phyloP scores from a whole-genome alignment of 2,113 vertebrate species.

The Aspidoscelis tigris region DNA sequence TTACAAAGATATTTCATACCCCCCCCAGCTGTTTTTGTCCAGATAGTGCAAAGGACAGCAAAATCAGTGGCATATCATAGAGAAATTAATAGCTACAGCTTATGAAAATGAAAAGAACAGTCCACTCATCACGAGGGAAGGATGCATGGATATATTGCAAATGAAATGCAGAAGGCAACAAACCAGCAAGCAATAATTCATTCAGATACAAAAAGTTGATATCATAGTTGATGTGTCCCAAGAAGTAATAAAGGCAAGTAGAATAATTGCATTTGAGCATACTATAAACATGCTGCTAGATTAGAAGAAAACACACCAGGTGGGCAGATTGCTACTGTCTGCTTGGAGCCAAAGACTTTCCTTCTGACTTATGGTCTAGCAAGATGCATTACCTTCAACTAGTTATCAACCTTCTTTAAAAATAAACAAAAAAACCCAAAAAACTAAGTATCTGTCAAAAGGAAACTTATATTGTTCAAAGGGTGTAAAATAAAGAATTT shows the following conservation, averaged over 20 bases:
- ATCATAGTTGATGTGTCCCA: neutral
- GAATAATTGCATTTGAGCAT: neutral
- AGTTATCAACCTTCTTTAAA: no score
- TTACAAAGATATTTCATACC: neutral
- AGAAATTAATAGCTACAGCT: neutral
- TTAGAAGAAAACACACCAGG: neutral
- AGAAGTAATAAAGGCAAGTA: neutral
- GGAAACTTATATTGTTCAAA: neutral
- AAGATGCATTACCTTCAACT: neutral
- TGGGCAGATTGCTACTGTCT: neutral
- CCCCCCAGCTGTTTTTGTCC: neutral
- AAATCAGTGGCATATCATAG: neutral
- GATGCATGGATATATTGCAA: neutral
- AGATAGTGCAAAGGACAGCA: neutral
- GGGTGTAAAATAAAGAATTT: neutral
- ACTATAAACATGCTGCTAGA: neutral
- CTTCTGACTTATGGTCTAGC: neutral
- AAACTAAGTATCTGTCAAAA: neutral
- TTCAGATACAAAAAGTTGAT: neutral
- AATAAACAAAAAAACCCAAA: no score
- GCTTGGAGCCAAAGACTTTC: neutral
- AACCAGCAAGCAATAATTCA: neutral
- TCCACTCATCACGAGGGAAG: neutral
- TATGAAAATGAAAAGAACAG: constrained; percentile 1
- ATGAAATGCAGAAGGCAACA: neutral